Evolutionary conservation across 2,113 vertebrate species (phyloP), one percentile per base, ranked within the genome.

Genomic region (Electrona antarctica): DNA sequence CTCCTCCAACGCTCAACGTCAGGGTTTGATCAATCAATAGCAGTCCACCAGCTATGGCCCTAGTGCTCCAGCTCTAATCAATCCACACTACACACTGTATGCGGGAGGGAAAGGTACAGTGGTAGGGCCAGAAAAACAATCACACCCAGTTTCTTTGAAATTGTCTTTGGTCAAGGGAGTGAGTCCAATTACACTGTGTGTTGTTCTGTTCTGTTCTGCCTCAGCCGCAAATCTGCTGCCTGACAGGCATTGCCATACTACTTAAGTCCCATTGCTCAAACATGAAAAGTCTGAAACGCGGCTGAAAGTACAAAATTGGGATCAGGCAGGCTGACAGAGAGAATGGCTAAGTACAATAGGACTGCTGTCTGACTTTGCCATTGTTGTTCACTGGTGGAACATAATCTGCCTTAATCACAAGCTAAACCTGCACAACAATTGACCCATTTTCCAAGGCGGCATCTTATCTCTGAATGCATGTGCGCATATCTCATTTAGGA

Each of bases 361-460:
- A 79, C 82, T 70, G 78, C 80, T 75, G 87, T 80, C 85, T 71
- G 83, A 84, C 81, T 90, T 68, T 47, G 79, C 70, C 81, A 82
- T 85, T 90, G 87, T 85, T 88, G 68, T 86, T 88, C 84, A 82
- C 59, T 67, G 77, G 80, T 64, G 77, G 75, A 88, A 76, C 57
- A 75, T 89, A 90, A 91, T 91, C 90, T 91, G 48, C 83, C 87
- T 82, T 86, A 90, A 86, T 90, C 88, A 82, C 77, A 21, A 69
- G 73, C 86, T 89, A 88, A 88, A 90, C 85, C 88, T 82, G 82
- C 89, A 85, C 82, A 86, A 89, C 90, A 90, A 90, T 88, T 90
- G 91, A 88, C 88, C 90, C 83, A 84, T 88, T 92, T 91, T 89
- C 71, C 86, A 70, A 78, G 80, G 85, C 72, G 54, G 78, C 74